A percentile compares a stretch with the other conserved stretches of the same genome.
phyloP scores from a whole-genome alignment of 2,888 invertebrate species.

The Aphodius sticticus region DNA sequence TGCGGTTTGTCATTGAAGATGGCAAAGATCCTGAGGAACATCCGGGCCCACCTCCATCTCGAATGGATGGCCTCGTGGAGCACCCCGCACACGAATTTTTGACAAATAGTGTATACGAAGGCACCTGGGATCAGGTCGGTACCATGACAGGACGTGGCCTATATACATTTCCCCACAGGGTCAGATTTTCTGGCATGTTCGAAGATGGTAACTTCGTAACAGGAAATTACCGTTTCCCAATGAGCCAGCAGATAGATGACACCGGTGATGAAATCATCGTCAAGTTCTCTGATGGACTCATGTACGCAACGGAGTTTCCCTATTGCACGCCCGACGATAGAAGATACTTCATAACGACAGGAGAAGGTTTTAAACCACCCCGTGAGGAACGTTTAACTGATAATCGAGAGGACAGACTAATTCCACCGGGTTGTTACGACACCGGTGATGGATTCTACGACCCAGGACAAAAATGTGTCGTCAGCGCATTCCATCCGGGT shows the following conservation, averaged over 20 bases:
- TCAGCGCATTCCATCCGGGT: slow-evolving; percentile 56
- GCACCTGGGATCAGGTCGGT: slow-evolving; percentile 67
- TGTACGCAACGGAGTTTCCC: slow-evolving; percentile 27
- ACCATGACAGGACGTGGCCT: slow-evolving; percentile 67
- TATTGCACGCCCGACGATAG: slow-evolving; percentile 33
- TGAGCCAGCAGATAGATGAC: slow-evolving; percentile 64
- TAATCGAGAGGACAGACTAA: slow-evolving; percentile 63
- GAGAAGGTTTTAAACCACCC: slow-evolving; percentile 69
- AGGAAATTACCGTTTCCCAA: slow-evolving; percentile 70
- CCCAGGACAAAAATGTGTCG: slow-evolving; percentile 60
- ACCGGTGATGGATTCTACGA: slow-evolving; percentile 77
- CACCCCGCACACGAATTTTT: background rate
- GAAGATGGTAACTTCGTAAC: slow-evolving; percentile 73
- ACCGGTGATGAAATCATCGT: slow-evolving; percentile 9
- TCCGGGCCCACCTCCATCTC: background rate
- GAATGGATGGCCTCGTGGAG: background rate
- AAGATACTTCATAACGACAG: slow-evolving; percentile 62
- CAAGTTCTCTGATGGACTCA: slow-evolving; percentile 31
- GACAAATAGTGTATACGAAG: slow-evolving; percentile 65
- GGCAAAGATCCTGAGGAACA: too few relatives aligned
- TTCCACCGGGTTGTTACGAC: slow-evolving; percentile 74
- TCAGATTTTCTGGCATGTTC: slow-evolving; percentile 69
- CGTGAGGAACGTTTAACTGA: slow-evolving; percentile 70
- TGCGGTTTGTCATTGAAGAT: background rate
- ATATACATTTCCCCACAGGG: slow-evolving; percentile 67